Evolutionary conservation across 2,113 vertebrate species (phyloP), one percentile per base, ranked within the genome.

Genomic region (Morone saxatilis): DNA sequence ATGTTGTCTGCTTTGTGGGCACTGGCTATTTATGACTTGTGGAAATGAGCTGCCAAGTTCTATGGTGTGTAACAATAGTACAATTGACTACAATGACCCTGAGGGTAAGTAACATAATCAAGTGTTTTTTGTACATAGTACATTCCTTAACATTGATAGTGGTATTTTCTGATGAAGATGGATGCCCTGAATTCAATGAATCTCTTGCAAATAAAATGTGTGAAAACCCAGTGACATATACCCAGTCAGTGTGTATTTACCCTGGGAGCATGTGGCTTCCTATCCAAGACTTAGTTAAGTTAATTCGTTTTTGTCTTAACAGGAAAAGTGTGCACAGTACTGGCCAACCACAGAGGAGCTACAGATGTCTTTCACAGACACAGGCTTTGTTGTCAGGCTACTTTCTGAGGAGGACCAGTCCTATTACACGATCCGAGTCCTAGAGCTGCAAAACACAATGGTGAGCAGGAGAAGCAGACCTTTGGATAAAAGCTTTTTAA

Each of bases 241-340:
- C 47, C 14, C 47, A 41, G 7, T 31, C 20, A 3, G 31, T 31
- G 31, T 31, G 31, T 31, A 31, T 31, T 31, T 31, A 31, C 31
- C 31, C 31, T 31, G 19, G 1, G 31, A 63, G 65, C 43, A 48
- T 19, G 19, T 50, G n/a, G 19, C 31, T 20, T 69, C 38, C 40
- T 36, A 8, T 54, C 16, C 17, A 22, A 60, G 31, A 43, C 45
- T 16, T 40, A n/a, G n/a, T n/a, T n/a, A 71, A 83, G 1, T 61
- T 5, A 47, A 45, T 41, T 48, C 7, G 20, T 76, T 63, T 86
- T 31, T 92, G 71, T 86, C 51, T 71, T 10, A 71, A 70, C 93
- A 99, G 98, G 97, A 99, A 90, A 99, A 99, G 86, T 99, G 98
- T 95, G 98, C 97, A 17, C 98, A 99, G 47, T 99, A 99, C 93